Evolutionary conservation across 2,888 invertebrate genomes (phyloP).

Genomic region (Agriopis leucophaearia): DNA sequence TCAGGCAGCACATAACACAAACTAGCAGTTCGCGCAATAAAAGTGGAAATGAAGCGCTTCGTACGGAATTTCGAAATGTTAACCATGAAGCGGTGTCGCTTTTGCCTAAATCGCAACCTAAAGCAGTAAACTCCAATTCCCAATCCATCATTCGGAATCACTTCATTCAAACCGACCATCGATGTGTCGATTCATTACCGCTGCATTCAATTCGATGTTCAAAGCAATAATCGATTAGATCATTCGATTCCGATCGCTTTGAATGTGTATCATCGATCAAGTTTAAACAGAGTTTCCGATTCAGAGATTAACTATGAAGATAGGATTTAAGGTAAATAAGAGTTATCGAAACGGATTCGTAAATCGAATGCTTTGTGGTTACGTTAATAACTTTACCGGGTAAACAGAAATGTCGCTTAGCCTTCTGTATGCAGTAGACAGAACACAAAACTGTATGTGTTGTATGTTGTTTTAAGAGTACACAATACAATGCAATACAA

Average conservation of each 20-base stretch:
- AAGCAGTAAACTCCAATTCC: neutral
- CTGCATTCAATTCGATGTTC: slow-evolving; percentile 40
- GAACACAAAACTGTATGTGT: too few species aligned
- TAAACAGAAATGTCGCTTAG: neutral
- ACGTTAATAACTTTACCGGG: neutral
- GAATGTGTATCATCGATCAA: slow-evolving; percentile 37
- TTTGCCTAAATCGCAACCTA: too few species aligned
- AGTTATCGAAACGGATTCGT: slow-evolving; percentile 12
- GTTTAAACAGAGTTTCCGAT: slow-evolving; percentile 30
- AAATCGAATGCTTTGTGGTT: slow-evolving; percentile 11
- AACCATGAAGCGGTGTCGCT: too few species aligned
- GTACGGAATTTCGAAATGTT: too few species aligned
- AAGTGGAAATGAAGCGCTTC: too few species aligned
- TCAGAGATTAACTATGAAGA: slow-evolving; percentile 22
- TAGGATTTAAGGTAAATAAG: neutral
- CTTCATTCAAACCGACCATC: slow-evolving; percentile 32
- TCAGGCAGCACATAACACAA: too few species aligned
- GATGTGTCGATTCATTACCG: slow-evolving; percentile 41
- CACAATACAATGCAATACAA: too few species aligned
- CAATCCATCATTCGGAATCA: slow-evolving; percentile 38
- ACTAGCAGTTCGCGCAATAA: too few species aligned
- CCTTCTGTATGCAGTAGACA: neutral
- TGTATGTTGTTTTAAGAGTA: too few species aligned
- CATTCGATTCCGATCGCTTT: slow-evolving; percentile 26
- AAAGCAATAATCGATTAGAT: slow-evolving; percentile 37